Percentiles rank a stretch among this genome's conserved stretches.
Evolutionary conservation across 2,113 vertebrate genomes (phyloP).

Genomic region (Regulus satrapa): DNA sequence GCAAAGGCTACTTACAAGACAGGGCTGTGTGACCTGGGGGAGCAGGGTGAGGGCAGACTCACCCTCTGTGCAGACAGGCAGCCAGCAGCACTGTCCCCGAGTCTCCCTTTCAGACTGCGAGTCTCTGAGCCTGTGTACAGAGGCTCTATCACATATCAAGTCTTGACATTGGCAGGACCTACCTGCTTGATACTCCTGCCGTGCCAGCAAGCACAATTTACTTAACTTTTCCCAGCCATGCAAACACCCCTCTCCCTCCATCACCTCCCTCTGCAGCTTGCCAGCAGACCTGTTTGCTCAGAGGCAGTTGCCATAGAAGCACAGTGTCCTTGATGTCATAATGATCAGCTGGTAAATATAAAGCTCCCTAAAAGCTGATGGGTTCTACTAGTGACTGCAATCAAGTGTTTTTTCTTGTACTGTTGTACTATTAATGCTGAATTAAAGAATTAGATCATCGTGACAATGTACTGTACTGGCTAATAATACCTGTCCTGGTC

Average conservation of each 20-base stretch:
- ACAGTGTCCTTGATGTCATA: neutral
- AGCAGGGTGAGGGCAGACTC: neutral
- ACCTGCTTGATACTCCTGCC: neutral
- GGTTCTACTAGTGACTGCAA: neutral
- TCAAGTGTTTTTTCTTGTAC: neutral
- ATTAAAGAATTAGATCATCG: neutral
- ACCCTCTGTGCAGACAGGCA: neutral
- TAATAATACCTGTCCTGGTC: neutral
- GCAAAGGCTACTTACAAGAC: neutral
- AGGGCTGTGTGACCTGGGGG: neutral
- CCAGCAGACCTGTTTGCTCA: neutral
- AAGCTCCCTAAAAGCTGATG: neutral
- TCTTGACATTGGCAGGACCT: neutral
- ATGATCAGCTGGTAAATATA: neutral
- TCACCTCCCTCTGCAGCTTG: neutral
- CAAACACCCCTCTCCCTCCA: neutral
- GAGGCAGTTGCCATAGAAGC: conserved; percentile 8
- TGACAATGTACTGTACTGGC: neutral
- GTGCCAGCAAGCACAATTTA: neutral
- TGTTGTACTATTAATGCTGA: neutral
- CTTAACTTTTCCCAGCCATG: neutral
- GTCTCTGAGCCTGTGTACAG: neutral
- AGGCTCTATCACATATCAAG: neutral
- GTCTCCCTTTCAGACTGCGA: neutral
- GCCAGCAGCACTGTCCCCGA: neutral